Conservation (phyloP, 2,797 vertebrate species). For the Acipenser oxyrinchus region DNA sequence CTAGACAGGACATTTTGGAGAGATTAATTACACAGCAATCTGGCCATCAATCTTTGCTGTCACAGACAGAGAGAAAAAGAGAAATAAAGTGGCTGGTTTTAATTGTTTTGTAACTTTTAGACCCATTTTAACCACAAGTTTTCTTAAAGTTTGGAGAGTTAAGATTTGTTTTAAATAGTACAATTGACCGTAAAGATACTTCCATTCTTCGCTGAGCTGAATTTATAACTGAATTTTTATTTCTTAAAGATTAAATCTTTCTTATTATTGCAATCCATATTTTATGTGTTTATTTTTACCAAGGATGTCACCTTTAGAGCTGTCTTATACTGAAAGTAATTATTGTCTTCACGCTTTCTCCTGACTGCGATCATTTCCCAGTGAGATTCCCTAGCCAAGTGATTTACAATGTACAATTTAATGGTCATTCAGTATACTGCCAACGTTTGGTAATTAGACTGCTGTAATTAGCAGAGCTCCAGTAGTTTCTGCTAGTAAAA, state of each 20-base stretch:
- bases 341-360: neutral
- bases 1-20: slow-evolving; percentile 26
- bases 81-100: too few relatives aligned
- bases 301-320: too few relatives aligned
- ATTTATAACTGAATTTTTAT: too few relatives aligned
- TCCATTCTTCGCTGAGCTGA: too few relatives aligned
- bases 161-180: too few relatives aligned
- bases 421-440: slow-evolving; percentile 3
- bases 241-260: too few relatives aligned
- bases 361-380: slow-evolving; percentile 4
- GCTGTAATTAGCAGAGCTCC: slow-evolving; percentile 12
- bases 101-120: too few relatives aligned
- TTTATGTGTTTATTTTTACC: too few relatives aligned
- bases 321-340: neutral
- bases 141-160: too few relatives aligned
- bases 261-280: too few relatives aligned
- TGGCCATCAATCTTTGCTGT: slow-evolving; percentile 36
- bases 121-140: too few relatives aligned
- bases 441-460: slow-evolving; percentile 7
- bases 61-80: slow-evolving; percentile 26
- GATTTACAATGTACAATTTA: slow-evolving; percentile 6
- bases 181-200: too few relatives aligned
- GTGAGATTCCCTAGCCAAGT: slow-evolving; percentile 15
- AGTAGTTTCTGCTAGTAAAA: slow-evolving; percentile 4
- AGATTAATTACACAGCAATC: slow-evolving; percentile 40